Evolutionary conservation across 2,113 vertebrate genomes (phyloP).

Genomic region (Seriola quinqueradiata): DNA sequence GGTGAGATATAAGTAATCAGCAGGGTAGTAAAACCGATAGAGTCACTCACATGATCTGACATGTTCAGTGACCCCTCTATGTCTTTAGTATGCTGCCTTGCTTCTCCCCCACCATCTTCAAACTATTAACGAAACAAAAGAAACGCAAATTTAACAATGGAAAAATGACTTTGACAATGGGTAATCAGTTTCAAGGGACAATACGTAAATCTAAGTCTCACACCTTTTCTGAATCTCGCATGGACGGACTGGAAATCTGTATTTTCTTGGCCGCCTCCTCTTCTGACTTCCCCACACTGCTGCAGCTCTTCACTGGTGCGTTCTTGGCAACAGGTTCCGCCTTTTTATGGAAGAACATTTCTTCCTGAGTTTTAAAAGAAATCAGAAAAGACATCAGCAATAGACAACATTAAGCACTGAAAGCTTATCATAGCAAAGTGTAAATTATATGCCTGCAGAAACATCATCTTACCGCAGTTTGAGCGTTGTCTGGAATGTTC

Average conservation of each 20-base stretch:
- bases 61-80: conserved; percentile 82
- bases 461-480: conserved; percentile 44
- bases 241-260: conserved; percentile 85
- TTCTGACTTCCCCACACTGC: conserved; percentile 77
- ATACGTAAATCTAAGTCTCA: background rate
- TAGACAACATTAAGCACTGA: background rate
- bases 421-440: background rate
- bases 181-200: background rate
- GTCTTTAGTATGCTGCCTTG: conserved; percentile 79
- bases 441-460: background rate
- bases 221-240: conserved; percentile 87
- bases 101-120: conserved; percentile 79
- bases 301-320: conserved; percentile 40
- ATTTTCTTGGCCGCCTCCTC: conserved; percentile 82
- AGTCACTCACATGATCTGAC: conserved; percentile 85
- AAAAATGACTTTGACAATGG: background rate
- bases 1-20: background rate
- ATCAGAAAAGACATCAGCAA: conserved; percentile 30
- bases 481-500: conserved; percentile 47
- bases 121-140: conserved; percentile 70
- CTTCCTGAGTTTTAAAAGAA: conserved; percentile 57
- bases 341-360: conserved; percentile 55
- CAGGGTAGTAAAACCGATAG: background rate
- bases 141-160: background rate
- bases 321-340: conserved; percentile 54